These are phyloP conservation scores for Macropis europaea DNA, from an alignment of 2,888 invertebrate genomes.

Conservation along the genomic window DNA sequence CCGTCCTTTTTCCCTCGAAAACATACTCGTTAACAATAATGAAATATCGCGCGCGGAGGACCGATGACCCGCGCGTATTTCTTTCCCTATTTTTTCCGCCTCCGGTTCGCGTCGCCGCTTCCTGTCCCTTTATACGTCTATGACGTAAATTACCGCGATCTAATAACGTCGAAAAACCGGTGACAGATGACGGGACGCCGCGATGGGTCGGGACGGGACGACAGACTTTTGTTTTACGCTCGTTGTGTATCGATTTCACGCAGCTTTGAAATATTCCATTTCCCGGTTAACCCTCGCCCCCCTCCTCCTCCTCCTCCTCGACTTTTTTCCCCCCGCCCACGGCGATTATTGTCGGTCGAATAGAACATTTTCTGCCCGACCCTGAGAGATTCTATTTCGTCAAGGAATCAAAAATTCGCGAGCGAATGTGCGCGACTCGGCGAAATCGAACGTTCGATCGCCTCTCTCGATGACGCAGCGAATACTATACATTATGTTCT, in stretches of 20 bases:
- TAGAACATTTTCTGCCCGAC: neutral
- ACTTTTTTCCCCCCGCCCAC: neutral
- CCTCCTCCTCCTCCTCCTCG: neutral
- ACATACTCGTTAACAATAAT: constrained; percentile 53
- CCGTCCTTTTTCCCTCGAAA: constrained; percentile 32
- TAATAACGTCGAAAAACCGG: constrained; percentile 39
- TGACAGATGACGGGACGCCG: constrained; percentile 33
- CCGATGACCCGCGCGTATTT: constrained; percentile 18
- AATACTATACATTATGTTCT: neutral
- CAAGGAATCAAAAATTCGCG: neutral
- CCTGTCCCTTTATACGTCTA: constrained; percentile 21
- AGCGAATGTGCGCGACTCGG: neutral
- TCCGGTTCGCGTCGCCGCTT: neutral
- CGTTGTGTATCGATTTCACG: constrained; percentile 45
- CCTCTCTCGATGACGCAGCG: neutral
- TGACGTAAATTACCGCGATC: constrained; percentile 42
- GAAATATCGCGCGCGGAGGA: constrained; percentile 25
- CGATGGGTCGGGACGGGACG: neutral
- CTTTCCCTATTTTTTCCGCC: constrained; percentile 1
- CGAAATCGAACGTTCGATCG: neutral
- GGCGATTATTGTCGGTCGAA: neutral
- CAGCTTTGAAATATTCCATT: constrained; percentile 39
- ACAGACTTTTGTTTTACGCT: constrained; percentile 19
- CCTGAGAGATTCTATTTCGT: neutral
- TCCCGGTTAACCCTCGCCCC: constrained; percentile 4